Conservation (phyloP, 2,113 vertebrate species). For the Todiramphus chloris region DNA sequence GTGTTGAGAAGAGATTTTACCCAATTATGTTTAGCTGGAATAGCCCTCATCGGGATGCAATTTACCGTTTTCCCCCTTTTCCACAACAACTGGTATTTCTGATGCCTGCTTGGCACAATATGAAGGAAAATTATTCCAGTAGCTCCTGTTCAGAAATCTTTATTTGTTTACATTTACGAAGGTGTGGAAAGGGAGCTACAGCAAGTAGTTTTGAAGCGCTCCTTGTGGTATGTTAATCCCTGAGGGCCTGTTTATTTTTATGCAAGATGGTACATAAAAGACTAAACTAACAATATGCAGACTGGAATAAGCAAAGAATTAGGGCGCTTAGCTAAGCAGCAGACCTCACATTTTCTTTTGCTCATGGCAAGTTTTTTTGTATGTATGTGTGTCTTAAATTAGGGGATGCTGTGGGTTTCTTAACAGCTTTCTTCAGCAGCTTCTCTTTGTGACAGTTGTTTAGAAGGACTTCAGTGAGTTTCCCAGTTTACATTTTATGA, state of each 20-base stretch:
- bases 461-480: neutral
- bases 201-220: neutral
- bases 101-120: neutral
- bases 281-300: neutral
- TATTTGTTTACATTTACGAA: conserved; percentile 22
- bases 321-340: neutral
- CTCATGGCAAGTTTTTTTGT: neutral
- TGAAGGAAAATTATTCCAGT: neutral
- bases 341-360: neutral
- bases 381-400: neutral
- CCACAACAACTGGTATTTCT: neutral
- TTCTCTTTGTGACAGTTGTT: neutral
- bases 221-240: neutral
- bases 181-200: neutral
- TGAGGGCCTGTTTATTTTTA: conserved; percentile 1
- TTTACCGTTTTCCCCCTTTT: neutral
- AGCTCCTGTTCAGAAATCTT: neutral
- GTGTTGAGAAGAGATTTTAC: neutral
- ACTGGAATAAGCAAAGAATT: neutral
- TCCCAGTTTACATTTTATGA: neutral
- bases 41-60: neutral
- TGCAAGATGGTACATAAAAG: neutral
- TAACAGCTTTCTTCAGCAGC: neutral
- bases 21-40: neutral
- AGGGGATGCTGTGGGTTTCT: neutral